Base-by-base conservation (phyloP, 2,113 vertebrate species). In the Lucifuga dentata region DNA sequence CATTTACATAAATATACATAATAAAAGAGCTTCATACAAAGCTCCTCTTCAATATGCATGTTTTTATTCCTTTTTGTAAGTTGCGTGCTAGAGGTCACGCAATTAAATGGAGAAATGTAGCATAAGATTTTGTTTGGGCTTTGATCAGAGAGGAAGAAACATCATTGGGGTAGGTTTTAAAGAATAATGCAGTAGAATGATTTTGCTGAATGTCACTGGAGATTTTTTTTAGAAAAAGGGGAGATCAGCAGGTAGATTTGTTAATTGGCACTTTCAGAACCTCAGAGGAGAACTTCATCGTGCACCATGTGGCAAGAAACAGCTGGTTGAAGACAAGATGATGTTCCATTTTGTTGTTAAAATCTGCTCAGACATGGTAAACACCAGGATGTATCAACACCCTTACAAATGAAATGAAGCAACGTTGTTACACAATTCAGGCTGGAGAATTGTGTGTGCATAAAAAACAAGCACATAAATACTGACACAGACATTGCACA, bases 1-100 rank as follows among this genome's bases (percentile, higher is more conserved):
- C 21, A 90, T 93, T 91, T 81, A 70, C 92, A 91, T 90, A 86
- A 75, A 91, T 91, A 88, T 91, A 73, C 86, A 91, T 91, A 88
- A 88, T 89, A 88, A 91, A 83, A 83, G 80, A 83, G 73, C 84
- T 87, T 80, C 68, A 79, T 78, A 73, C 70, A 78, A 75, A 73
- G 55, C 59, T 67, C 57, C 68, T 81, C 44, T 86, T 90, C 80
- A 89, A 71, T 90, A 88, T 90, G 81, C 81, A 88, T 83, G 70
- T 50, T 49, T 75, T 45, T 13, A 16, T 21, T 44, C 23, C 29
- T 52, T 62, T 76, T 75, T 56, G 52, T 70, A 76, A 65, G 56
- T 73, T 51, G 57, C 43, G 76, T 75, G 69, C 65, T 51, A 81
- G 87, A 86, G 86, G 86, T 89, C 79, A 84, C 72, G 78, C 72